phyloP scores from a whole-genome alignment of 2,888 invertebrate species.

The Cantharis rufa region DNA sequence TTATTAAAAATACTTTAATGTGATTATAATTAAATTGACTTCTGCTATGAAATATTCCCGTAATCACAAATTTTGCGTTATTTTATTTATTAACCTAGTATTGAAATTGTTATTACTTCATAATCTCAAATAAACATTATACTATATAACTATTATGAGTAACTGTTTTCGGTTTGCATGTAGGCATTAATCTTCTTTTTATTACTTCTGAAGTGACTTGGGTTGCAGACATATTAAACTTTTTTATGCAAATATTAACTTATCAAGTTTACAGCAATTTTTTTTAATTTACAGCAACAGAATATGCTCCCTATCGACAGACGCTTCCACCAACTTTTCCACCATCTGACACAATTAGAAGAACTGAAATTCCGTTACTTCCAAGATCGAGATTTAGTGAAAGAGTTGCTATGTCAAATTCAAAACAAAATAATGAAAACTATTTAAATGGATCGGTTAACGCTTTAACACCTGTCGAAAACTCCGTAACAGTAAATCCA shows the following conservation, averaged over 20 bases:
- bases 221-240: background rate
- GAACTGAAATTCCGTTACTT: constrained; percentile 8
- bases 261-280: background rate
- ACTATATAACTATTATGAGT: background rate
- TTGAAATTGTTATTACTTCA: background rate
- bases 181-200: background rate
- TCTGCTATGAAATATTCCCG: background rate
- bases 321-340: constrained; percentile 13
- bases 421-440: background rate
- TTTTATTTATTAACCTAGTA: background rate
- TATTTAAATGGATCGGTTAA: background rate
- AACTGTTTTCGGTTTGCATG: background rate
- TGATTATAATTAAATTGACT: background rate
- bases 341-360: background rate
- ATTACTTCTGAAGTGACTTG: background rate
- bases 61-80: background rate
- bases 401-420: constrained; percentile 10
- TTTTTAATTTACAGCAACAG: background rate
- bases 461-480: background rate
- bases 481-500: constrained; percentile 25
- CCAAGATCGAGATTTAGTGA: constrained; percentile 28
- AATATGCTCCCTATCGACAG: constrained; percentile 7
- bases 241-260: too few species aligned
- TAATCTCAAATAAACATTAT: background rate
- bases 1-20: background rate